These are phyloP conservation scores for Gobio occitaniae DNA, from an alignment of 2,797 vertebrate species.

Conservation along the genomic window DNA sequence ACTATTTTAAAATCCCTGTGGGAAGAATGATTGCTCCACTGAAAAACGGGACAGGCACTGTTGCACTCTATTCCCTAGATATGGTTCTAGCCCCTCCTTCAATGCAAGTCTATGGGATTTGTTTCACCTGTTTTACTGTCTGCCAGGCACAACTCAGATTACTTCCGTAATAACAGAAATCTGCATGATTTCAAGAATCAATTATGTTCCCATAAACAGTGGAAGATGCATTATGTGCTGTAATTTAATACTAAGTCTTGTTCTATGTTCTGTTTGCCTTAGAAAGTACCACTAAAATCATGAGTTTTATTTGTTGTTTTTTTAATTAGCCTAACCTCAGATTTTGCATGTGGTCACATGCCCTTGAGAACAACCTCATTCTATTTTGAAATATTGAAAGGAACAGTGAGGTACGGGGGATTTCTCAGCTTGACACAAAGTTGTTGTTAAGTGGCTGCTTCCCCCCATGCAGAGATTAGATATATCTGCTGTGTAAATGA, in stretches of 20 bases:
- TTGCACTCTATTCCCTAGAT: not conserved
- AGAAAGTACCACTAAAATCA: not conserved
- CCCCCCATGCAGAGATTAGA: constrained; percentile 46
- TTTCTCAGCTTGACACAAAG: constrained; percentile 49
- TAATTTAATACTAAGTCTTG: not conserved
- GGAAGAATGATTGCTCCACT: not conserved
- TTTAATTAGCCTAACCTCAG: not conserved
- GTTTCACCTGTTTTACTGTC: not conserved
- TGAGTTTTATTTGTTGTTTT: not conserved
- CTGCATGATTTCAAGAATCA: not conserved
- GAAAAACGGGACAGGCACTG: not conserved
- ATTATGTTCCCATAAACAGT: not conserved
- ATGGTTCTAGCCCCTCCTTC: not conserved
- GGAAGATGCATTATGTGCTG: not conserved
- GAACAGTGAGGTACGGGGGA: constrained; percentile 9
- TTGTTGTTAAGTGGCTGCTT: constrained; percentile 46
- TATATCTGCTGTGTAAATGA: constrained; percentile 58
- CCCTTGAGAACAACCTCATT: constrained; percentile 22
- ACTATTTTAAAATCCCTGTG: not conserved
- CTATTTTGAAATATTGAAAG: constrained; percentile 14
- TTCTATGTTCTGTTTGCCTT: not conserved
- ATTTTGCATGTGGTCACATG: not conserved
- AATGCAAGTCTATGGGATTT: not conserved
- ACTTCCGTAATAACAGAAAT: constrained; percentile 8
- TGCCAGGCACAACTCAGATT: constrained; percentile 26